Conservation (phyloP, 30 jellyfish, hydroid and myxozoan species). For the Pseudorhiza aurosa region DNA sequence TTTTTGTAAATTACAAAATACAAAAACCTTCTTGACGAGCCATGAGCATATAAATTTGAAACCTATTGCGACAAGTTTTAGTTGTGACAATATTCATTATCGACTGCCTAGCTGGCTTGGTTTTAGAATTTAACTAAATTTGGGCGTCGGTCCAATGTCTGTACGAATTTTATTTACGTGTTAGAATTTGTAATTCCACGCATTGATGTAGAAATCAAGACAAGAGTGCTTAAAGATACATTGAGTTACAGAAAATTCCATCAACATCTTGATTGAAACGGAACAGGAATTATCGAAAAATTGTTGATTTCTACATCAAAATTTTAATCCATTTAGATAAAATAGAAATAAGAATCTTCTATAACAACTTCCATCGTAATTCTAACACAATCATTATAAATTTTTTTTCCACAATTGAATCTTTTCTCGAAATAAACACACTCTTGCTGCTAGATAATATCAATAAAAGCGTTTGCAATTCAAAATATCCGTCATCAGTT, state of each 20-base stretch:
- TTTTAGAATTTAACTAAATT: not conserved
- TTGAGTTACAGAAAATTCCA: too few species aligned
- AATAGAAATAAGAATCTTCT: not conserved
- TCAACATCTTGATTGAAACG: not conserved
- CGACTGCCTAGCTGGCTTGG: slow-evolving; percentile 48
- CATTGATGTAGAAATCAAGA: slow-evolving; percentile 64
- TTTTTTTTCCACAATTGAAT: slow-evolving; percentile 1
- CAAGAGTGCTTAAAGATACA: too few species aligned
- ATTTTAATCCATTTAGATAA: slow-evolving; percentile 1
- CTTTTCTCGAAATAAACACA: not conserved
- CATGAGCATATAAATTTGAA: not conserved
- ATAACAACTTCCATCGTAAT: slow-evolving; percentile 15
- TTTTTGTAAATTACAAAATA: slow-evolving; percentile 58
- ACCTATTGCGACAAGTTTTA: not conserved
- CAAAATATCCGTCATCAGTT: too few species aligned
- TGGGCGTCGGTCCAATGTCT: slow-evolving; percentile 1
- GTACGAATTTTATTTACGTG: slow-evolving; percentile 24
- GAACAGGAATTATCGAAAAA: not conserved
- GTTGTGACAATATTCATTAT: not conserved
- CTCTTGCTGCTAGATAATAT: too few species aligned
- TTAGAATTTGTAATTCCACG: slow-evolving; percentile 41
- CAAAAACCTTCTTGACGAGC: not conserved
- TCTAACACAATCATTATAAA: slow-evolving; percentile 17
- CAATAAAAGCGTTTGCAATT: too few species aligned
- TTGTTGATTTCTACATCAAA: slow-evolving; percentile 20